These are phyloP conservation scores for Pristiophorus japonicus DNA, from an alignment of 2,113 vertebrate species.

Conservation along the genomic window DNA sequence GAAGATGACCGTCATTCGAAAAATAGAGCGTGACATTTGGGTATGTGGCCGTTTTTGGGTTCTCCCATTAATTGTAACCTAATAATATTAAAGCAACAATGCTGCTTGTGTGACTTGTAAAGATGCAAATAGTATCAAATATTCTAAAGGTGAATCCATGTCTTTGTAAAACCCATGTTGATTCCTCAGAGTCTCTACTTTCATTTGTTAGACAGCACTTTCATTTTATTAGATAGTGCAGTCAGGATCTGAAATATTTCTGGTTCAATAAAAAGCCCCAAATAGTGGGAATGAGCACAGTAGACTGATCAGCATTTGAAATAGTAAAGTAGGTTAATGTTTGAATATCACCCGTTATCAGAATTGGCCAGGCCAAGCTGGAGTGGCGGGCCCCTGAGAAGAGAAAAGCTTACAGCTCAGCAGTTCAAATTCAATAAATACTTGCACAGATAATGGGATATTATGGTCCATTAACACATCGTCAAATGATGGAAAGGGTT, in stretches of 20 bases:
- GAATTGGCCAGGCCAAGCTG: neutral
- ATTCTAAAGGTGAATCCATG: neutral
- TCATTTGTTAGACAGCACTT: neutral
- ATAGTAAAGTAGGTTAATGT: neutral
- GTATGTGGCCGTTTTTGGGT: slow-evolving; percentile 47
- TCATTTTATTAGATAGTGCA: neutral
- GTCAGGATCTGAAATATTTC: neutral
- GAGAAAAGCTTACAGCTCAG: no score
- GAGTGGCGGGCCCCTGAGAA: neutral
- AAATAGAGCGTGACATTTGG: slow-evolving; percentile 85
- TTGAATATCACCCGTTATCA: neutral
- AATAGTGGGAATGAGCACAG: neutral
- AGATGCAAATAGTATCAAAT: no score
- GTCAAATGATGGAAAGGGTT: no score
- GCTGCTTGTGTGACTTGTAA: neutral
- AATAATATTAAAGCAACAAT: neutral
- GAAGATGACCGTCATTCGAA: slow-evolving; percentile 68
- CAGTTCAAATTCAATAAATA: no score
- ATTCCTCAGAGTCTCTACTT: neutral
- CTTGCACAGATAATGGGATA: no score
- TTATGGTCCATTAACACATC: no score
- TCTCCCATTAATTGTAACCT: neutral
- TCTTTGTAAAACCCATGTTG: neutral
- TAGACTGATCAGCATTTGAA: neutral
- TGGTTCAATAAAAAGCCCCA: neutral